A percentile compares a stretch with the other conserved stretches of the same genome.
Conservation (phyloP, 35 echinoderm and acorn worm genomes). For the Chiridota heheva region DNA sequence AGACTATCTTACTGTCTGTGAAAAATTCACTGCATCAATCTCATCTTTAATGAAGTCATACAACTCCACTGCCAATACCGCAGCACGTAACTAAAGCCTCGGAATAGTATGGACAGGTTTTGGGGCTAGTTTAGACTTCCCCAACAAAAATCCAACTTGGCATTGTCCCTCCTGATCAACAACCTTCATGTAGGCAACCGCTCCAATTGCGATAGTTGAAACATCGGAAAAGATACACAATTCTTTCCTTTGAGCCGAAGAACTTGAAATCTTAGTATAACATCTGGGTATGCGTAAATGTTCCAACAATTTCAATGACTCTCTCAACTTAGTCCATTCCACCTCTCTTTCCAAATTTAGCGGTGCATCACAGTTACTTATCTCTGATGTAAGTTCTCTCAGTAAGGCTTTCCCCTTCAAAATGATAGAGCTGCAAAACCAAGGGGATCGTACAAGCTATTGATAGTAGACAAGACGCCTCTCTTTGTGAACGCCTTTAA, state of each 20-base stretch:
- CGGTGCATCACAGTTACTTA: conserved; percentile 48
- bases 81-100: conserved; percentile 68
- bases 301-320: neutral
- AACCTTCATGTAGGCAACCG: conserved; percentile 26
- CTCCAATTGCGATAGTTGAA: conserved; percentile 33
- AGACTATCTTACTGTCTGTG: conserved; percentile 70
- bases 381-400: conserved; percentile 15
- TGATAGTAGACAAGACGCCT: conserved; percentile 66
- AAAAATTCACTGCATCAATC: conserved; percentile 48
- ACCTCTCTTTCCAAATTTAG: neutral
- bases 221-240: conserved; percentile 70
- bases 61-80: conserved; percentile 54
- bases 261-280: conserved; percentile 7
- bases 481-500: conserved; percentile 36
- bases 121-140: conserved; percentile 51
- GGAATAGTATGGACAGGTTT: conserved; percentile 51
- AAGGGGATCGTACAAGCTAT: conserved; percentile 57
- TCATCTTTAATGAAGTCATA: conserved; percentile 25
- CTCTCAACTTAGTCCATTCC: conserved; percentile 30
- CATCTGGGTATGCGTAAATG: neutral
- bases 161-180: conserved; percentile 4
- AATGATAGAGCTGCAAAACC: conserved; percentile 48
- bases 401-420: conserved; percentile 40
- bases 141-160: conserved; percentile 34
- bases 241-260: too few species aligned